Evolutionary conservation across 2,797 vertebrate genomes (phyloP), one percentile per base, ranked within the genome.

Genomic region (Rachycentron canadum): DNA sequence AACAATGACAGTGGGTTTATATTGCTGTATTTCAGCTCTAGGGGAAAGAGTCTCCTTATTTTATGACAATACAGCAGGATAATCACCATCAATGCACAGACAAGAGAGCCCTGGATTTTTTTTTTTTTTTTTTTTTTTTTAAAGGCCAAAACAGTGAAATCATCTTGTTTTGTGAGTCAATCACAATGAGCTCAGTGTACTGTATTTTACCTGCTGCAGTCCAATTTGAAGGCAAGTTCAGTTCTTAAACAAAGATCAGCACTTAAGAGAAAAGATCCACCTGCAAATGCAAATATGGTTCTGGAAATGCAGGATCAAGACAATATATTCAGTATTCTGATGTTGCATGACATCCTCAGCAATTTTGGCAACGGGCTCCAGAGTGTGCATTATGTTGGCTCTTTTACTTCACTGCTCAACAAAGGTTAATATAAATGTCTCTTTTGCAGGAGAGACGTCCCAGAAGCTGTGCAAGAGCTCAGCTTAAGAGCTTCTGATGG

Each of bases 381-480:
- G 36, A 25, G 12, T 52, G 4, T 38, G 10, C 13, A 6, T 3
- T 0, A 3, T 19, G 19, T 21, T 23, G 9, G 21, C 9, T 32
- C 5, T 41, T 69, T 53, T 59, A 21, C 32, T 40, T 77, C 26
- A 25, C 23, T 26, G 19, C 60, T 56, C 5, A 49, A 40, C 38
- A 25, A 38, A 67, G 30, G 23, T 47, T 68, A 32, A 76, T 30
- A 7, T 2, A 11, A 34, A 60, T 13, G 1, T 59, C 3, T 53
- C 6, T 25, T 52, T 69, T 82, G 2, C 82, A 93, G 91, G 59
- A 69, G 79, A 57, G 45, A n/a, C 55, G 49, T 47, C 55, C 50
- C 59, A 30, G 79, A 79, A 52, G 76, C 2, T 0, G 74, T 60
- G 25, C 21, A 0, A 32, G 65, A 83, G 7, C 21, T 45, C 2